Evolutionary conservation across 2,888 invertebrate species (phyloP).

Genomic region (Eretmocerus hayati): DNA sequence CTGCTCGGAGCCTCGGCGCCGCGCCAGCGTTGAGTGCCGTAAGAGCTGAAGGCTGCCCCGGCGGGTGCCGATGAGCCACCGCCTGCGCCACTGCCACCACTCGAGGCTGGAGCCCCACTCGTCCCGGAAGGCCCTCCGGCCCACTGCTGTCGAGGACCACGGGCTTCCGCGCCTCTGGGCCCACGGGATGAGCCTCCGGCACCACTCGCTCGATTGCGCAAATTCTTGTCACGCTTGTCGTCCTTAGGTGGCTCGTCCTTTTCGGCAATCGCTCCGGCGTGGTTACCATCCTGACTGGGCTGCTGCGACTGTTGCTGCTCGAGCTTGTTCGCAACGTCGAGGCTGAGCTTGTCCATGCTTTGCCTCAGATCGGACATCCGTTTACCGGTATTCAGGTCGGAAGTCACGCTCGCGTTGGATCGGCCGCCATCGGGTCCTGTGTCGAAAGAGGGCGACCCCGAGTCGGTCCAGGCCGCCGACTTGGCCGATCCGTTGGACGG

Average conservation of each 20-base stretch:
- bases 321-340: conserved; percentile 33
- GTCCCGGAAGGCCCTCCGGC: conserved; percentile 47
- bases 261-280: conserved; percentile 43
- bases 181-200: conserved; percentile 47
- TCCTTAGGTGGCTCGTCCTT: conserved; percentile 41
- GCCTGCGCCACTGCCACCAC: conserved; percentile 2
- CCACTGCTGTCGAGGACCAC: conserved; percentile 49
- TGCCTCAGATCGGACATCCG: conserved; percentile 36
- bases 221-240: conserved; percentile 43
- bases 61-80: neutral
- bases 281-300: conserved; percentile 29
- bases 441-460: conserved; percentile 42
- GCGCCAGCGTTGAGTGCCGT: conserved; percentile 47
- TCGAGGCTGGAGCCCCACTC: conserved; percentile 28
- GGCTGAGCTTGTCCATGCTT: conserved; percentile 36
- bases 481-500: conserved; percentile 38
- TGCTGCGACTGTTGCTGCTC: conserved; percentile 36
- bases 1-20: conserved; percentile 44
- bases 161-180: conserved; percentile 32
- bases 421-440: conserved; percentile 44
- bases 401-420: neutral
- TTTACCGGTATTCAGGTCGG: conserved; percentile 42
- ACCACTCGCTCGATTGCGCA: conserved; percentile 47
- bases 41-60: conserved; percentile 41
- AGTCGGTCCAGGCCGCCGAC: conserved; percentile 46